Evolutionary conservation across 2,888 invertebrate genomes (phyloP), one percentile per base, ranked within the genome.

Genomic region (Ectobius pallidus): DNA sequence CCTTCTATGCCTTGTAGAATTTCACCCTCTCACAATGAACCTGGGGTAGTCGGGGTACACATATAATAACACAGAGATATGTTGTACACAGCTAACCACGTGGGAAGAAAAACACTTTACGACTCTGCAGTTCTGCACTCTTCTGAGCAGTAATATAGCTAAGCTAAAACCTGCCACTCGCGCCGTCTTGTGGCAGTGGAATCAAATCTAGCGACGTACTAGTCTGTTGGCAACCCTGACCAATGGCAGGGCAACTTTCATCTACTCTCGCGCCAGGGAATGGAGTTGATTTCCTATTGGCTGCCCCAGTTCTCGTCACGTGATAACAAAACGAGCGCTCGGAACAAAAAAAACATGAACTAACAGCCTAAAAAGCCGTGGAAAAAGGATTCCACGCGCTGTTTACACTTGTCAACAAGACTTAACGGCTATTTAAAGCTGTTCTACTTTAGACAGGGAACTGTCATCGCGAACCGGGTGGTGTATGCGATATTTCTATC

Each of bases 331-430:
- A 68, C 72, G 62, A 62, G 62, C 69, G 72, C 61, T 62, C 14
- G 39, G 27, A 70, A 61, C 27, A 61, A 69, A 70, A 73, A 69
- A 69, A 69, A 30, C 22, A 22, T 30, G 39, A 11, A 25, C 42
- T n/a, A 30, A 46, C 7, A 42, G 42, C 42, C 58, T 63, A 71
- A 71, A 71, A 55, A 72, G 68, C 68, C 67, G 70, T 62, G 65
- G 70, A 63, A 58, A 73, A 71, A 44, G 70, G 67, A 67, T 72
- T 72, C 73, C 70, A 70, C 55, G 65, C 42, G 65, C 32, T 73
- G 73, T 72, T 72, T 74, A 74, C 74, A 72, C 74, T 72, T 73
- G 73, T 70, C 73, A 70, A 63, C 58, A 55, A 30, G 52, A 69
- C 39, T 58, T 72, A 44, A 68, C 72, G 20, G 72, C 72, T 72